These are phyloP conservation scores for Gobio occitaniae DNA, from an alignment of 2,797 vertebrate genomes.

Conservation along the genomic window DNA sequence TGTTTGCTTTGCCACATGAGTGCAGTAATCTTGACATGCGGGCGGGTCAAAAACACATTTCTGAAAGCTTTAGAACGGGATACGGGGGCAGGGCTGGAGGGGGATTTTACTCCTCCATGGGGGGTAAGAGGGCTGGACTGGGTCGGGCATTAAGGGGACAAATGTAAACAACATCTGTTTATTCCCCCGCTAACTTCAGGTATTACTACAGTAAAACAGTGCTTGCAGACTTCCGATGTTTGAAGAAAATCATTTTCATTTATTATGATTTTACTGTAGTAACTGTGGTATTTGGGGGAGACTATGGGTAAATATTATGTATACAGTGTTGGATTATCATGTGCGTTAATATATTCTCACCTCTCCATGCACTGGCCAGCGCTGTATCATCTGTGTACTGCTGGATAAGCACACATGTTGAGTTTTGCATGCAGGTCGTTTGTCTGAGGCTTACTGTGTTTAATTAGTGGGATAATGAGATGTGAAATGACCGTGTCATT, in stretches of 20 bases:
- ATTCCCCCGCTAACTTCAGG: neutral
- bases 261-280: neutral
- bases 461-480: constrained; percentile 49
- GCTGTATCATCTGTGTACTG: neutral
- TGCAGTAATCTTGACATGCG: neutral
- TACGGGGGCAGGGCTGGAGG: neutral
- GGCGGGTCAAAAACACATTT: neutral
- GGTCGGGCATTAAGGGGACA: neutral
- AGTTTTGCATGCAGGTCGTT: neutral
- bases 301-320: neutral
- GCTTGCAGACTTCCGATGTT: neutral
- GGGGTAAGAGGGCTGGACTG: neutral
- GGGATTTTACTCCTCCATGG: neutral
- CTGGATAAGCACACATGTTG: neutral
- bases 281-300: neutral
- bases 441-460: constrained; percentile 30
- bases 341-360: neutral
- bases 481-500: constrained; percentile 47
- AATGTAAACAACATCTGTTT: constrained; percentile 25
- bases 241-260: neutral
- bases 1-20: neutral
- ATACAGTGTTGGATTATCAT: neutral
- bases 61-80: neutral
- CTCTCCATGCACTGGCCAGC: neutral
- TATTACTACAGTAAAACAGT: neutral